phyloP scores from a whole-genome alignment of 2,797 vertebrate genomes.

The Brachyalestes nurse region DNA sequence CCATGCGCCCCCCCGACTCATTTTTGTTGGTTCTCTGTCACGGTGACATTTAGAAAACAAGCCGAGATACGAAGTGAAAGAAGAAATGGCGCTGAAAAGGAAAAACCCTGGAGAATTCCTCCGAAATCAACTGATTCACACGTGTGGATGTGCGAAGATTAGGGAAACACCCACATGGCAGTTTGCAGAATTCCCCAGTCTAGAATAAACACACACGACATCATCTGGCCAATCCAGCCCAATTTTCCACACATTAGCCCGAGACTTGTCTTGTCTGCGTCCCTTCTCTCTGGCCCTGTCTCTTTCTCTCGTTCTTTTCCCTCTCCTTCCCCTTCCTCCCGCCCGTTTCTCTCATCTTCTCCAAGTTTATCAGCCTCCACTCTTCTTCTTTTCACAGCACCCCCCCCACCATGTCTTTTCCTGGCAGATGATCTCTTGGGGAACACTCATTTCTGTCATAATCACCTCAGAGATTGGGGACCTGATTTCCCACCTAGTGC shows the following conservation, averaged over 20 bases:
- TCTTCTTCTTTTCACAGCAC: constrained; percentile 17
- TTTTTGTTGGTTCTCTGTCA: constrained; percentile 12
- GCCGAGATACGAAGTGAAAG: constrained; percentile 29
- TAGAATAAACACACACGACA: neutral
- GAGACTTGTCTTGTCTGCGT: constrained; percentile 10
- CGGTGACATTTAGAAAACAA: constrained; percentile 3
- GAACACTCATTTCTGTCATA: constrained; percentile 77
- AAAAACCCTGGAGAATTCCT: constrained; percentile 39
- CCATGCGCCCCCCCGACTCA: constrained; percentile 31
- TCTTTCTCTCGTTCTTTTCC: constrained; percentile 10
- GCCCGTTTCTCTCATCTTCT: constrained; percentile 1
- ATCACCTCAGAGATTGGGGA: constrained; percentile 81
- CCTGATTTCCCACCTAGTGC: constrained; percentile 74
- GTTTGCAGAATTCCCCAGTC: constrained; percentile 11
- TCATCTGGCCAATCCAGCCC: constrained; percentile 15
- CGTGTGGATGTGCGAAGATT: constrained; percentile 16
- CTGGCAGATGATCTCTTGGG: constrained; percentile 72
- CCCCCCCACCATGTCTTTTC: constrained; percentile 50
- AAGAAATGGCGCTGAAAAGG: constrained; percentile 33
- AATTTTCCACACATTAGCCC: constrained; percentile 3
- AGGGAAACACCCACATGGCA: constrained; percentile 44
- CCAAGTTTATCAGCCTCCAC: neutral
- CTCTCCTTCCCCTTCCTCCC: neutral
- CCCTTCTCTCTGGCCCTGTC: constrained; percentile 50
- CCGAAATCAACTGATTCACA: constrained; percentile 8